Evolutionary conservation across 2,888 invertebrate genomes (phyloP).

Genomic region (Sepiola atlantica): DNA sequence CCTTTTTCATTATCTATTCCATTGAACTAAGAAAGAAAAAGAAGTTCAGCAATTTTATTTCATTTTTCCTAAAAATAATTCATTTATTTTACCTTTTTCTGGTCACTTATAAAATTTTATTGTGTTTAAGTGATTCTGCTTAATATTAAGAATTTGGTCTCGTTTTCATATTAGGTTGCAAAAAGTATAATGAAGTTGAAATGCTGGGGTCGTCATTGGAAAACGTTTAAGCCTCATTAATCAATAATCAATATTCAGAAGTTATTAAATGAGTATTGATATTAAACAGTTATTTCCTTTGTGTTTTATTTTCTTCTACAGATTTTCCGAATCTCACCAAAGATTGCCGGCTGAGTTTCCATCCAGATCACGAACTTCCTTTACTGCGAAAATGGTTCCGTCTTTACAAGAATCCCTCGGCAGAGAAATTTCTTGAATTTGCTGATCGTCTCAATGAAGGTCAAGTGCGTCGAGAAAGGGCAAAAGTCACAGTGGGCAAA

Average conservation of each 20-base stretch:
- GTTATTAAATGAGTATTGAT: not conserved
- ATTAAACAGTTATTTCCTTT: not conserved
- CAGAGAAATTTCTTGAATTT: conserved; percentile 65
- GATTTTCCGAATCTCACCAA: not conserved
- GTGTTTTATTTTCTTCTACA: not conserved
- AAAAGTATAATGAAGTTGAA: no score
- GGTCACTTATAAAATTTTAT: no score
- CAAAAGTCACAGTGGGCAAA: conserved; percentile 66
- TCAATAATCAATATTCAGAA: no score
- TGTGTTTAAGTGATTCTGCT: no score
- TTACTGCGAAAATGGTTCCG: conserved; percentile 71
- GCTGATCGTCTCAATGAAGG: conserved; percentile 71
- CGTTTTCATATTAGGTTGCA: no score
- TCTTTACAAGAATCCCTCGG: conserved; percentile 65
- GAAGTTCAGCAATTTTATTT: not conserved
- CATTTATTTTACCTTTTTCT: not conserved
- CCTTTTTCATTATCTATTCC: no score
- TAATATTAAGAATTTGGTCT: no score
- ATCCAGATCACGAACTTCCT: conserved; percentile 71
- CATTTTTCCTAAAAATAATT: no score
- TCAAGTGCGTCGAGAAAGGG: conserved; percentile 66
- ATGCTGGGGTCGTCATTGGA: no score
- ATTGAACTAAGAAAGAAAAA: no score
- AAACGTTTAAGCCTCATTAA: no score
- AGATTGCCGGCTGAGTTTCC: conserved; percentile 69